Evolutionary conservation across 2,113 vertebrate genomes (phyloP).

Genomic region (Stictonetta naevosa): DNA sequence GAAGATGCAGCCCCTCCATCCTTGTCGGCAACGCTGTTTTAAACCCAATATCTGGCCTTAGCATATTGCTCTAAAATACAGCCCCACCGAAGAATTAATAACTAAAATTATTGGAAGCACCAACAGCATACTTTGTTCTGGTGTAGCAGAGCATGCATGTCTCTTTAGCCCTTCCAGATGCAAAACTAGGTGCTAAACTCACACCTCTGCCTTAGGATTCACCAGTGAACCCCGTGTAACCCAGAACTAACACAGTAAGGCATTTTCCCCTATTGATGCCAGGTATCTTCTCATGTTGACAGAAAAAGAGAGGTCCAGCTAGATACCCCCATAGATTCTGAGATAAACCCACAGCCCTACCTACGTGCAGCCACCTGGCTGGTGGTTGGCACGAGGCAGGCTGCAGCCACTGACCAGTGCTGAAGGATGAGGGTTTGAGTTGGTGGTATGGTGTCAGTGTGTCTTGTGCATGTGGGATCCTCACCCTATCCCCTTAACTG

Average conservation of each 20-base stretch:
- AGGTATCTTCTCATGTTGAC: not conserved
- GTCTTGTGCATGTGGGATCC: not conserved
- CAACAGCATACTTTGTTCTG: not conserved
- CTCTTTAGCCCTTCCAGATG: not conserved
- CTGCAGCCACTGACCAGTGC: not conserved
- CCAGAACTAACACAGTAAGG: not conserved
- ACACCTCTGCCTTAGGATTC: not conserved
- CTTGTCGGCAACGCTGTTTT: not conserved
- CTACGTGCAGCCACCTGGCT: not conserved
- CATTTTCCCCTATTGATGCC: not conserved
- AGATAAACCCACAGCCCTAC: not conserved
- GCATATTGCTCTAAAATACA: not conserved
- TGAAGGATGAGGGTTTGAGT: not conserved
- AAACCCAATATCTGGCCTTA: not conserved
- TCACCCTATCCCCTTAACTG: not conserved
- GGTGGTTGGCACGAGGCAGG: not conserved
- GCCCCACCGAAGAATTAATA: not conserved
- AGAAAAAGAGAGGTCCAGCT: not conserved
- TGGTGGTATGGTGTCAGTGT: not conserved
- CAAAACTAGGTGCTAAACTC: not conserved
- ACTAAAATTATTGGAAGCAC: not conserved
- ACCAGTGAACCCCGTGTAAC: not conserved
- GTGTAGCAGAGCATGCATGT: not conserved
- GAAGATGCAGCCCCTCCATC: not conserved
- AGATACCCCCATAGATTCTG: not conserved